Percentiles rank a stretch among this genome's conserved stretches.
phyloP scores from a whole-genome alignment of 2,888 invertebrate species.

The Sphaerophoria taeniata region DNA sequence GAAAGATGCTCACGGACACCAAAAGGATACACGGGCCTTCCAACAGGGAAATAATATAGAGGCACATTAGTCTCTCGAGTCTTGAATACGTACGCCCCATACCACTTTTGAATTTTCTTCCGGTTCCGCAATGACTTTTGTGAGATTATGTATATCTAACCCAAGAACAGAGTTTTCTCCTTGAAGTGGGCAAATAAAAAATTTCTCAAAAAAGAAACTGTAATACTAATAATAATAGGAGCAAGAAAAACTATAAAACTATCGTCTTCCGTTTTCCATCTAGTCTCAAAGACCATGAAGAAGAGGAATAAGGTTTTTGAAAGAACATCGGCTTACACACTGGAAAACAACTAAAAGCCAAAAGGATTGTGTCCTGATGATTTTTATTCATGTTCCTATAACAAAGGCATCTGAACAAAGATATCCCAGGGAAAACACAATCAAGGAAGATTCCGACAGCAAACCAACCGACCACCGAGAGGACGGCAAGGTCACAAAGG shows the following conservation, averaged over 20 bases:
- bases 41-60: conserved; percentile 63
- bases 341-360: conserved; percentile 54
- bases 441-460: not conserved
- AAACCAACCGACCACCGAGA: not conserved
- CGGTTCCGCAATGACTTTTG: conserved; percentile 51
- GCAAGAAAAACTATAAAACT: conserved; percentile 44
- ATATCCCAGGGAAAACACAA: conserved; percentile 36
- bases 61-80: conserved; percentile 69
- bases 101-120: conserved; percentile 51
- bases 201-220: not conserved
- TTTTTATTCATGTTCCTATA: not conserved
- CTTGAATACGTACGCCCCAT: conserved; percentile 50
- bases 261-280: conserved; percentile 27
- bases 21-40: conserved; percentile 65
- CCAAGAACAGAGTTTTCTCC: conserved; percentile 22
- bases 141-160: conserved; percentile 37
- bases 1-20: conserved; percentile 49
- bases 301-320: not conserved
- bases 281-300: not conserved
- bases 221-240: conserved; percentile 52
- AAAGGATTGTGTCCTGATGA: conserved; percentile 55
- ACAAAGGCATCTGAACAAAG: conserved; percentile 37
- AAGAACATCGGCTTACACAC: conserved; percentile 61
- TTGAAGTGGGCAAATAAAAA: conserved; percentile 7
- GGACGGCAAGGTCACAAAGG: conserved; percentile 44